Evolutionary conservation across 1,140 invertebrate genomes (phyloP), one percentile per base, ranked within the genome.

Genomic region (Camponotus vicinus): DNA sequence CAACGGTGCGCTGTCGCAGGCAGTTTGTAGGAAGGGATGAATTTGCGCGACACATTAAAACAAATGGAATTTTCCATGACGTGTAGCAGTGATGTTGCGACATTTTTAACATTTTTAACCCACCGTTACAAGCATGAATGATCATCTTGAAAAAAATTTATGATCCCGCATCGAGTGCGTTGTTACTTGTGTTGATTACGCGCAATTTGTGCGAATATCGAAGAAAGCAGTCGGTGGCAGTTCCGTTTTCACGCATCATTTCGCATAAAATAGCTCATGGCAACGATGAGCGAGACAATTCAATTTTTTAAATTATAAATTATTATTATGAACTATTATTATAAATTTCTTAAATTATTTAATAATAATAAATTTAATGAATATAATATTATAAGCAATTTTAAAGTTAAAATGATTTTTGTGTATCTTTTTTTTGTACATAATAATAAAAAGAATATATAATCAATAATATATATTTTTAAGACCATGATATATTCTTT

Each of bases 51-150:
- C 18, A 32, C 69, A 83, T 83, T 83, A 83, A 83, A 83, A 83
- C 69, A 83, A 75, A 83, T 83, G 55, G 79, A 83, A 83, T 83
- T 83, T 83, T 75, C 57, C 55, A 83, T 83, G 69, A 83, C 42
- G 27, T 15, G 42, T 11, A n/a, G 3, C 45, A 34, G 18, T 49
- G 15, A 80, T 21, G 55, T 37, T 66, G 21, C 27, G 63, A 57
- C 9, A 45, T 61, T 83, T 73, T 61, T 37, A 45, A 82, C n/a
- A 73, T 49, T 49, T 52, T 52, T 45, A 73, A 61, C 11, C 8
- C 1, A 3, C 21, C 32, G 69, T 8, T 6, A 40, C 15, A 37
- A 11, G 27, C 40, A 63, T 34, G 8, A 75, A 71, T 34, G 67
- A 75, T 75, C 55, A 75, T 37, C 55, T 82, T 57, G 8, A 13